These are phyloP conservation scores for Oscheius sp. DNA, from an alignment of 1,140 invertebrate species.

Conservation along the genomic window DNA sequence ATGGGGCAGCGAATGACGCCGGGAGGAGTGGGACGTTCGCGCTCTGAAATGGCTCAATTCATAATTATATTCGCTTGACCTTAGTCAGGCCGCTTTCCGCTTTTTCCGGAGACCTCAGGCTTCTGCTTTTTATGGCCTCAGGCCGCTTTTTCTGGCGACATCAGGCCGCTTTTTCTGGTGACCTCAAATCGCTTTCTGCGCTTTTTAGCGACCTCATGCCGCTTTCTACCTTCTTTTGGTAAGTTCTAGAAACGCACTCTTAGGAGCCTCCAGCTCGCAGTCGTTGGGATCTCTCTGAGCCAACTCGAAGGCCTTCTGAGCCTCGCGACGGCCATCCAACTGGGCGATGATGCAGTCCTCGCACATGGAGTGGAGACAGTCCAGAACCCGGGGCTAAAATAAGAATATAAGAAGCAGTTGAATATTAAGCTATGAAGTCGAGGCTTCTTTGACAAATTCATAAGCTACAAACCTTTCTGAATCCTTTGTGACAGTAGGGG, in stretches of 20 bases:
- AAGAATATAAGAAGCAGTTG: background rate
- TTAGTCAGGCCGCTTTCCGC: no score
- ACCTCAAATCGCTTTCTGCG: no score
- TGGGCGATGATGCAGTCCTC: constrained; percentile 59
- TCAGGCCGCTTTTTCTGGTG: background rate
- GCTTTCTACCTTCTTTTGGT: background rate
- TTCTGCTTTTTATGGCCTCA: no score
- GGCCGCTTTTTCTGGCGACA: background rate
- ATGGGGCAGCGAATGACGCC: constrained; percentile 55
- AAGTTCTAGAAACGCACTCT: background rate
- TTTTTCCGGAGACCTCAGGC: no score
- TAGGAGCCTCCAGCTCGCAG: constrained; percentile 26
- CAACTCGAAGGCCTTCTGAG: constrained; percentile 2
- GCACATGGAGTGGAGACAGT: constrained; percentile 58
- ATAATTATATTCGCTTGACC: no score
- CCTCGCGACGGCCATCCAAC: constrained; percentile 43
- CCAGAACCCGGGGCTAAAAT: constrained; percentile 53
- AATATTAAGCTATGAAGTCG: background rate
- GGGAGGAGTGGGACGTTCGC: constrained; percentile 47
- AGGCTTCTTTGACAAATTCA: background rate
- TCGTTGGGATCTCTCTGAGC: constrained; percentile 6
- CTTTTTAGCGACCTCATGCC: no score
- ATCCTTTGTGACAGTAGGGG: constrained; percentile 51
- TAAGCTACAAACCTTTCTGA: constrained; percentile 39
- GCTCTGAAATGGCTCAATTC: no score